A percentile compares a stretch with the other conserved stretches of the same genome.
phyloP scores from a whole-genome alignment of 2,888 invertebrate species.

The Cephus runcator region DNA sequence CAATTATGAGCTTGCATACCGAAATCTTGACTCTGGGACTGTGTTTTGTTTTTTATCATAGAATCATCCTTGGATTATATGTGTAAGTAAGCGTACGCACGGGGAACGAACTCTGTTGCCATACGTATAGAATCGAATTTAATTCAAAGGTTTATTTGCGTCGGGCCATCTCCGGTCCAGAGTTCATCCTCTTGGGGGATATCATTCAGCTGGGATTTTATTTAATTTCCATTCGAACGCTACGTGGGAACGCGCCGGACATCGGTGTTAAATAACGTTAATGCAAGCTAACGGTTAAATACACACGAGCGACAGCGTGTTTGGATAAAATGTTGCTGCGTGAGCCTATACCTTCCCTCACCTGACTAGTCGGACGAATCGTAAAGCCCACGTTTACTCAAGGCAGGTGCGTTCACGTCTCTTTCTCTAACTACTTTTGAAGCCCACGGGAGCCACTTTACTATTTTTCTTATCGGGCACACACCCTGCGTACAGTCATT shows the following conservation, averaged over 20 bases:
- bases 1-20: neutral
- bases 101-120: neutral
- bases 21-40: neutral
- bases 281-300: conserved; percentile 20
- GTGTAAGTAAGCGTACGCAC: neutral
- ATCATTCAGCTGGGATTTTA: conserved; percentile 13
- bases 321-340: conserved; percentile 16
- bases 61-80: neutral
- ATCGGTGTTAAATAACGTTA: conserved; percentile 23
- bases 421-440: neutral
- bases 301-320: conserved; percentile 16
- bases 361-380: neutral
- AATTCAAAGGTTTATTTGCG: neutral
- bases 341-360: neutral
- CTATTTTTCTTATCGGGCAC: neutral
- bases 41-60: neutral
- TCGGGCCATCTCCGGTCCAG: neutral
- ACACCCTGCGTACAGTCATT: neutral
- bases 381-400: neutral
- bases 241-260: conserved; percentile 18
- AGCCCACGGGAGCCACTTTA: neutral
- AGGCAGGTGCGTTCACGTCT: neutral
- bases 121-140: neutral
- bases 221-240: conserved; percentile 3
- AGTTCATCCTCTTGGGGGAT: neutral